A percentile compares a stretch with the other conserved stretches of the same genome.
These are phyloP conservation scores for Rhingia campestris DNA, from an alignment of 2,888 invertebrate genomes.

Conservation along the genomic window DNA sequence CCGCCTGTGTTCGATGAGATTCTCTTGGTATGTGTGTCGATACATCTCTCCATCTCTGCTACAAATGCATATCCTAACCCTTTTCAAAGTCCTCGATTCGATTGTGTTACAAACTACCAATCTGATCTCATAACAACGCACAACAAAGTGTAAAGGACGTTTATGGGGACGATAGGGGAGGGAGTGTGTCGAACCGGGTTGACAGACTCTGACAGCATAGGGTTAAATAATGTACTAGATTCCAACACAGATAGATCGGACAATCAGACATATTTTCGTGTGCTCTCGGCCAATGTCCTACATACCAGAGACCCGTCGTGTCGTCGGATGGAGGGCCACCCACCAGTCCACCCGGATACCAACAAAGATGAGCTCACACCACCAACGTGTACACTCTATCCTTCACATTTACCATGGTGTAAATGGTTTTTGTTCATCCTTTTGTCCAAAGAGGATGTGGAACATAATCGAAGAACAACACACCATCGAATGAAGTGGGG, in stretches of 20 bases:
- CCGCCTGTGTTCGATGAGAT: conserved; percentile 38
- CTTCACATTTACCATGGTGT: conserved; percentile 14
- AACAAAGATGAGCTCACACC: conserved; percentile 35
- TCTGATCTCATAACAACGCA: conserved; percentile 68
- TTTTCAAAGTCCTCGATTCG: conserved; percentile 37
- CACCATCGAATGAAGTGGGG: conserved; percentile 7
- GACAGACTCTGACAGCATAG: conserved; percentile 55
- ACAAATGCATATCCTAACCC: conserved; percentile 40
- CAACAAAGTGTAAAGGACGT: conserved; percentile 13
- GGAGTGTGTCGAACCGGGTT: conserved; percentile 32
- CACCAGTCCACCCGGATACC: conserved; percentile 6
- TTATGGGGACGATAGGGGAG: neutral
- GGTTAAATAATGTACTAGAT: conserved; percentile 58
- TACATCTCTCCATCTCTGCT: neutral
- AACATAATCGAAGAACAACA: conserved; percentile 55
- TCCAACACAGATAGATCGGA: conserved; percentile 54
- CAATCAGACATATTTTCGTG: conserved; percentile 55
- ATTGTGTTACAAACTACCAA: conserved; percentile 60
- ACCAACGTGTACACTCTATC: neutral
- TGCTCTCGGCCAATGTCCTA: conserved; percentile 40
- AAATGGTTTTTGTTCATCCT: conserved; percentile 48
- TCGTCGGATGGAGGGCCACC: conserved; percentile 18
- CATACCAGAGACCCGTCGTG: conserved; percentile 47
- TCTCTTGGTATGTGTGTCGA: conserved; percentile 2
- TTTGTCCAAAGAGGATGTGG: conserved; percentile 41